Percentiles rank a stretch among this genome's conserved stretches.
Evolutionary conservation across 1,140 invertebrate genomes (phyloP).

Genomic region (Lepidurus apus): DNA sequence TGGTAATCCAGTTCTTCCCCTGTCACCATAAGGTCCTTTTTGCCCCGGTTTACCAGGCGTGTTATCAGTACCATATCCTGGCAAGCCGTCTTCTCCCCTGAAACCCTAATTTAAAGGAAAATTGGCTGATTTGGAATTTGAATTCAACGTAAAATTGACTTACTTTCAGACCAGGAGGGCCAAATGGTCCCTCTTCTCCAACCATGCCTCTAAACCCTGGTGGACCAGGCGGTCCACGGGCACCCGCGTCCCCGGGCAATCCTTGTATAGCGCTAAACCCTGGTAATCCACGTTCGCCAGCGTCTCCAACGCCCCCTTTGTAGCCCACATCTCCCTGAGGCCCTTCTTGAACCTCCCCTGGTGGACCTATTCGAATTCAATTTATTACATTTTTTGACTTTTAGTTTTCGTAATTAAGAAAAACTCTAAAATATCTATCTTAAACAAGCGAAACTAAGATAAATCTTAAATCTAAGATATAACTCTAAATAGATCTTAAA

Average conservation of each 20-base stretch:
- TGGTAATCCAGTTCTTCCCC: conserved; percentile 27
- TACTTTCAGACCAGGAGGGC: conserved; percentile 36
- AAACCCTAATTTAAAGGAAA: background rate
- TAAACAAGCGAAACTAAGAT: too few relatives aligned
- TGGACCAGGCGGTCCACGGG: conserved; percentile 41
- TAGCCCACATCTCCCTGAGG: conserved; percentile 34
- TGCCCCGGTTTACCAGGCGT: conserved; percentile 44
- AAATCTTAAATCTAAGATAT: too few relatives aligned
- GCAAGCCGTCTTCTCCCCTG: conserved; percentile 40
- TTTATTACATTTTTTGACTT: too few relatives aligned
- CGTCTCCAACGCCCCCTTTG: conserved; percentile 38
- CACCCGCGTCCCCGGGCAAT: conserved; percentile 39
- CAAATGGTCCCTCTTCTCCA: conserved; percentile 37
- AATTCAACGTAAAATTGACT: background rate
- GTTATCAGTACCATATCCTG: conserved; percentile 49
- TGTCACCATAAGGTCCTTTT: too few relatives aligned
- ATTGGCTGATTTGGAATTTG: too few relatives aligned
- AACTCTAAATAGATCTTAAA: too few relatives aligned
- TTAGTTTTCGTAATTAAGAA: too few relatives aligned
- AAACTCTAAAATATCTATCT: too few relatives aligned
- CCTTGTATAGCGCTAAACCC: conserved; percentile 39
- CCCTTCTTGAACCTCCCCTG: conserved; percentile 34
- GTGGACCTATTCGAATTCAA: background rate
- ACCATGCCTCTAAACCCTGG: conserved; percentile 38
- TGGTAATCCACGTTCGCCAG: conserved; percentile 35